phyloP scores from a whole-genome alignment of 2,888 invertebrate species.

The Cryptocheilus praepositus region DNA sequence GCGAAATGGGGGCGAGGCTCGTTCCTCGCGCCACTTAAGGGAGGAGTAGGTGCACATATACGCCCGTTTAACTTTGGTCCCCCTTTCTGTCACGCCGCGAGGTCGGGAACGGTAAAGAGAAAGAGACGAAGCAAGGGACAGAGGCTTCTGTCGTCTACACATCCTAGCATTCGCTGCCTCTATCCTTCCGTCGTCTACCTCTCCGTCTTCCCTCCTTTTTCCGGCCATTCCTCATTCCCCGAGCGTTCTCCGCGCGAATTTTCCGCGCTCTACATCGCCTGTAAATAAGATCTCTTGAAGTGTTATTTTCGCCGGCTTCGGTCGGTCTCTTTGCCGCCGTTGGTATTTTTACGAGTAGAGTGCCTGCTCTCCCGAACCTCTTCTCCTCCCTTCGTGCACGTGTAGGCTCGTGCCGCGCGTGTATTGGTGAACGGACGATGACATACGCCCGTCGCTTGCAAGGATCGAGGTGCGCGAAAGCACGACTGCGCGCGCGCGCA shows the following conservation, averaged over 20 bases:
- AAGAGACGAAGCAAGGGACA: too few species aligned
- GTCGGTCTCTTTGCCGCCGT: slow-evolving; percentile 44
- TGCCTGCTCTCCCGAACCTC: slow-evolving; percentile 45
- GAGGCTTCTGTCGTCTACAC: background rate
- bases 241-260: slow-evolving; percentile 44
- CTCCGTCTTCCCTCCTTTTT: slow-evolving; percentile 4
- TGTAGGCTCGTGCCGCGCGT: slow-evolving; percentile 14
- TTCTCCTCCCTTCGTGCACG: slow-evolving; percentile 16
- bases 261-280: slow-evolving; percentile 34
- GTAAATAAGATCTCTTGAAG: slow-evolving; percentile 64
- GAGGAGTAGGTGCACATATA: background rate
- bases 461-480: slow-evolving; percentile 16
- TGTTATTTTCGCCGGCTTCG: slow-evolving; percentile 62
- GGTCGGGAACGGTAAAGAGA: background rate
- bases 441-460: background rate
- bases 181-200: slow-evolving; percentile 12
- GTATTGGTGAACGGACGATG: background rate
- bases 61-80: background rate
- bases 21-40: background rate
- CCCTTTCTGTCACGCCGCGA: background rate
- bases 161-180: slow-evolving; percentile 25
- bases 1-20: slow-evolving; percentile 1
- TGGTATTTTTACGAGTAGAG: slow-evolving; percentile 64
- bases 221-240: slow-evolving; percentile 15
- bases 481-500: slow-evolving; percentile 16